Conservation (phyloP, 2,888 invertebrate species). For the Campaea margaritaria region DNA sequence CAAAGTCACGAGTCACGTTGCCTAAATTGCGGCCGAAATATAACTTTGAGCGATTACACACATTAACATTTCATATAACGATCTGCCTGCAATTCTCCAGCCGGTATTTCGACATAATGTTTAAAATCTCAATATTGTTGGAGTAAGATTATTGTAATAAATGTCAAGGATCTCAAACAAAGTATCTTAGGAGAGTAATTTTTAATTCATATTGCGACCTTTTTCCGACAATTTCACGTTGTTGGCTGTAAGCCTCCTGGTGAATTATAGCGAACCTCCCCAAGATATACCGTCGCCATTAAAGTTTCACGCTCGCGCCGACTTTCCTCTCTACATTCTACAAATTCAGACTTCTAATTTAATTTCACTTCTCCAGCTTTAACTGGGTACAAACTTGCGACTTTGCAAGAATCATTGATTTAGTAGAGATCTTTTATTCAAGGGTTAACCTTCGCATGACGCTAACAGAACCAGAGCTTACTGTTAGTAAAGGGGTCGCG, state of each 20-base stretch:
- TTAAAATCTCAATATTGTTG: constrained; percentile 25
- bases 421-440: constrained; percentile 41
- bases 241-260: constrained; percentile 46
- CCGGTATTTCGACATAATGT: constrained; percentile 15
- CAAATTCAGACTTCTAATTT: constrained; percentile 59
- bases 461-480: constrained; percentile 9
- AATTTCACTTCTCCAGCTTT: constrained; percentile 53
- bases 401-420: constrained; percentile 55
- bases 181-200: constrained; percentile 35
- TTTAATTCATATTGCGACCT: constrained; percentile 50
- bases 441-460: constrained; percentile 6
- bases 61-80: constrained; percentile 18
- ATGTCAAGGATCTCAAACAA: constrained; percentile 30
- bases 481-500: constrained; percentile 1
- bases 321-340: constrained; percentile 50
- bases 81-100: constrained; percentile 21
- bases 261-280: constrained; percentile 57
- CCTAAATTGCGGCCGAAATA: constrained; percentile 10
- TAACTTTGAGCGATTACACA: constrained; percentile 20
- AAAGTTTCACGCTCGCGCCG: constrained; percentile 64
- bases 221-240: constrained; percentile 48
- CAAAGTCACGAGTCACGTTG: constrained; percentile 14
- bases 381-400: constrained; percentile 58
- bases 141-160: constrained; percentile 31
- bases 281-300: constrained; percentile 60